Evolutionary conservation across 2,797 vertebrate genomes (phyloP).

Genomic region (Oreortyx pictus): DNA sequence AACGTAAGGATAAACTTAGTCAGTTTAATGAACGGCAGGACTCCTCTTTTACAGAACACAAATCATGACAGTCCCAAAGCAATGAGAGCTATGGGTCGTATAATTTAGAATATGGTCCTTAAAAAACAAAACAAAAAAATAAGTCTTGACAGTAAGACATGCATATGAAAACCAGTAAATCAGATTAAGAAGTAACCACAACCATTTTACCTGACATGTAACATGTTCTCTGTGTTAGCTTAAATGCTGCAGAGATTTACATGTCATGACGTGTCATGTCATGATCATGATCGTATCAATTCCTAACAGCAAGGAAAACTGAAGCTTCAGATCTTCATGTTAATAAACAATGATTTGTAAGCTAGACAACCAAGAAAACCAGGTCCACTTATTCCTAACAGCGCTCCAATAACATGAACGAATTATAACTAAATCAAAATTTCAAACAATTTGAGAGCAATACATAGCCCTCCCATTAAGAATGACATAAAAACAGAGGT

Average conservation of each 20-base stretch:
- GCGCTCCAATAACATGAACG: accelerated
- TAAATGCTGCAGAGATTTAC: not conserved
- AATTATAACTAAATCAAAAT: not conserved
- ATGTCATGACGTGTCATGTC: too few species aligned
- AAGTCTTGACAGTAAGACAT: not conserved
- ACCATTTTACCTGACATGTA: too few species aligned
- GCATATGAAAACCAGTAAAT: not conserved
- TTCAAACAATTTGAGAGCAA: not conserved
- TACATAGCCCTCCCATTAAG: not conserved
- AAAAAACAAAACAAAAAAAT: not conserved
- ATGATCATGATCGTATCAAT: not conserved
- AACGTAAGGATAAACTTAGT: not conserved
- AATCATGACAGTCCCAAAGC: accelerated
- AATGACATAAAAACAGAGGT: not conserved
- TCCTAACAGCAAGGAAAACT: not conserved
- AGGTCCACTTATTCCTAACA: not conserved
- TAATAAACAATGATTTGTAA: not conserved
- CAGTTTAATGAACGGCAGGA: not conserved
- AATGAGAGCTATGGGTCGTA: not conserved
- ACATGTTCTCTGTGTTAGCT: not conserved
- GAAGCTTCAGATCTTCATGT: not conserved
- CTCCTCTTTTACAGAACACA: not conserved
- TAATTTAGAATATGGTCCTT: not conserved
- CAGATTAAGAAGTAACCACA: not conserved
- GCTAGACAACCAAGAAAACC: not conserved